Evolutionary conservation across 2,888 invertebrate species (phyloP), one percentile per base, ranked within the genome.

Genomic region (Dryocosmus kuriphilus): DNA sequence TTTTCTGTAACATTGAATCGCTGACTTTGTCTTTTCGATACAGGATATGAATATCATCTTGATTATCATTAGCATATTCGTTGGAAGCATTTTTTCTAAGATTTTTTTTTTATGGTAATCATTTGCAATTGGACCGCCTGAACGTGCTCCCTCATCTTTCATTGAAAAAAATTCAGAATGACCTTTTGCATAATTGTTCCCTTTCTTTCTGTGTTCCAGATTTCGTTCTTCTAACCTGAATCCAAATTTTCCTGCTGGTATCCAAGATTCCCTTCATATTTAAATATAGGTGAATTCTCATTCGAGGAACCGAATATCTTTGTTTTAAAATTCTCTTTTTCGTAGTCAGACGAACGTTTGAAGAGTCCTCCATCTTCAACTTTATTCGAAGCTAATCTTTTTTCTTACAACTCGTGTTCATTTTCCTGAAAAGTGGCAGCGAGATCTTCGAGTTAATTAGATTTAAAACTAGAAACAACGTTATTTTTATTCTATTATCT

Each of bases 341-440:
- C 57, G 14, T 24, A 14, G 57, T 1, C 24, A 24, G 51, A 71
- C 30, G 71, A 71, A 27, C 71, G 8, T 75, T 75, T 63, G 11
- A 30, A 14, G 63, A 75, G 8, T 16, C 16, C 46, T n/a, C 46
- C 41, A 30, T 60, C 32, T 27, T 51, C 30, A 57, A 24, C 32
- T 11, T 46, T 61, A 27, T 75, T 63, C 1, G 46, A 46, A 9
- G n/a, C 75, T 27, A 27, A 38, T 24, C 22, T 27, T 22, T 62
- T 27, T n/a, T 41, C 41, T 35, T 32, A 27, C 24, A 75, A 51
- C 24, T 63, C 63, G 11, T 75, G 22, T 19, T 27, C 51, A 63
- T 32, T 75, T 63, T 51, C 41, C 41, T 46, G 75, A 51, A 75
- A 75, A 19, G 75, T 63, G 27, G 19, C 63, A 24, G 75, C 75